Conservation (phyloP, 2,113 vertebrate species). For the Pycnonotus jocosus region DNA sequence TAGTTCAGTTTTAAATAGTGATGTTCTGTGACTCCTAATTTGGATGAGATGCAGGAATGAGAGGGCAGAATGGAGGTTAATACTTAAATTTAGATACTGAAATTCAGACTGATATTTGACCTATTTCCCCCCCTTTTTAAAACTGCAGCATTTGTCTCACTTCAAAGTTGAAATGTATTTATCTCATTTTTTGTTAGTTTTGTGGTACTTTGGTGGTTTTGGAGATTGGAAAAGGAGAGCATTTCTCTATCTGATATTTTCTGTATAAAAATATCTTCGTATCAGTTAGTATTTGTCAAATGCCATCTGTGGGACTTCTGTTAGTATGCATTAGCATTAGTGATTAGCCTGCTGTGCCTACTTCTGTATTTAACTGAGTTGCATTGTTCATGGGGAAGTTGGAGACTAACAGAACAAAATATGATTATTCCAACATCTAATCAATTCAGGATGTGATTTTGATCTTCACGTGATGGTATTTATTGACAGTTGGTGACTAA, state of each 20-base stretch:
- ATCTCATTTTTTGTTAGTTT: background rate
- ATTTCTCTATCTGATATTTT: background rate
- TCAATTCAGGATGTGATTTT: background rate
- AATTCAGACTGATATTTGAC: background rate
- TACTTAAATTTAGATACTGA: conserved; percentile 17
- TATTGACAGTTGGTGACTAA: background rate
- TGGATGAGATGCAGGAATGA: background rate
- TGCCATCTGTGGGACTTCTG: background rate
- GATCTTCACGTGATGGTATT: background rate
- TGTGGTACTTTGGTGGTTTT: background rate
- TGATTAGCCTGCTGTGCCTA: background rate
- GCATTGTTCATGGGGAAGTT: background rate
- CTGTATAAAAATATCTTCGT: background rate
- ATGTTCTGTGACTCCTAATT: background rate
- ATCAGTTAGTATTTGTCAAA: background rate
- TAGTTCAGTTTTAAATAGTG: background rate
- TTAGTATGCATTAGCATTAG: background rate
- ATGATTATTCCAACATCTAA: background rate
- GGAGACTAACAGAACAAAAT: background rate
- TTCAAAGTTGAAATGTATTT: background rate
- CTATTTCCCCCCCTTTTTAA: background rate
- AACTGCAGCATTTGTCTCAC: background rate
- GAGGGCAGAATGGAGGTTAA: background rate
- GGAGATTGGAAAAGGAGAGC: background rate
- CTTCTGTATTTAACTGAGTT: background rate